phyloP scores from a whole-genome alignment of 2,888 invertebrate genomes.

The Phania funesta region DNA sequence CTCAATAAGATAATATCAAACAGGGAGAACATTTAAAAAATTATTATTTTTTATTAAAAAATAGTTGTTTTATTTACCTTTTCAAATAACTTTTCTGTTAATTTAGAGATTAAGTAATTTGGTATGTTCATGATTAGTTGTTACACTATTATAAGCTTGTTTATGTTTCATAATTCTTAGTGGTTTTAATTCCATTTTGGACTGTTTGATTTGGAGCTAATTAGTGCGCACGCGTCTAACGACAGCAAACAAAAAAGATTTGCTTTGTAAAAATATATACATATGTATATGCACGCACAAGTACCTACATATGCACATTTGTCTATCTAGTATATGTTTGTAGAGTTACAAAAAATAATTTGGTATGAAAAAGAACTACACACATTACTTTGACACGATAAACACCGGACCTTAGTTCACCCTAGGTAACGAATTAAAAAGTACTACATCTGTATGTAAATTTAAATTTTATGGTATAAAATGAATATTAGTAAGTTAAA shows the following conservation, averaged over 20 bases:
- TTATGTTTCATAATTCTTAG: constrained; percentile 20
- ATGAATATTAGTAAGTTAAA: too few species aligned
- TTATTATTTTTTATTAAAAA: neutral
- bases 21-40: neutral
- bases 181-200: constrained; percentile 48
- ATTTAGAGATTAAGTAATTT: neutral
- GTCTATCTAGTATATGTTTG: neutral
- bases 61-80: too few species aligned
- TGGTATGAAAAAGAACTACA: neutral
- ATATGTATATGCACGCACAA: too few species aligned
- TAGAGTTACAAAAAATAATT: neutral
- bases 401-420: constrained; percentile 14
- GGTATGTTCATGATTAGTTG: neutral
- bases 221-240: constrained; percentile 69
- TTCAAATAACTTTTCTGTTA: neutral
- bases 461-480: neutral
- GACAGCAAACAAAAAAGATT: constrained; percentile 41
- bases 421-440: constrained; percentile 1
- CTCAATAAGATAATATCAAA: neutral
- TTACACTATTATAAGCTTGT: constrained; percentile 12
- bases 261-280: constrained; percentile 31
- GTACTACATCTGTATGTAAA: neutral
- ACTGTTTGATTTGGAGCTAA: constrained; percentile 64
- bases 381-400: constrained; percentile 15
- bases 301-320: neutral